Base-by-base conservation (phyloP, 2,888 invertebrate species). In the Ornithoptera priamus region DNA sequence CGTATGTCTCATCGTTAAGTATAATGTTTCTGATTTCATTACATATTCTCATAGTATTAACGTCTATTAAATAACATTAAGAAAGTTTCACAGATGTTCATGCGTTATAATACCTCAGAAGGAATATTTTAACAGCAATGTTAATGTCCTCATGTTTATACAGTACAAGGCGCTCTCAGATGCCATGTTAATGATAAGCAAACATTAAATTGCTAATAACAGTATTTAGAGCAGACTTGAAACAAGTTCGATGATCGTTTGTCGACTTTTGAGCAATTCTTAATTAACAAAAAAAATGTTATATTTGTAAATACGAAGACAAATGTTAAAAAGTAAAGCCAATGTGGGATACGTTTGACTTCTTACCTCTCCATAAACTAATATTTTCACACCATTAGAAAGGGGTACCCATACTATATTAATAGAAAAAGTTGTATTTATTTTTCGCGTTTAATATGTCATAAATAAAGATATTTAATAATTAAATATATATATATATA, bases 81-180 rank as follows among this genome's bases (percentile, higher is more conserved):
- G 18, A 53, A n/a, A 53, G 18, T 6, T 53, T n/a, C 15, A 12
- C 46, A 15, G 46, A 46, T 53, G 53, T n/a, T 53, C 7, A 53
- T 53, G 15, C 18, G 18, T 53, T 53, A n/a, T 53, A 53, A 53
- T 53, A 53, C 53, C 7, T 15, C 15, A 46, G 46, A 53, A n/a
- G 53, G n/a, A 18, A n/a, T 22, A 58, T 58, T 24, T 15, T 12
- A 10, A 58, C n/a, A 2, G 22, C 20, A 22, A 24, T 53, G 53
- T 53, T 53, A 53, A 53, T 53, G n/a, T n/a, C n/a, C 53, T 46
- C 18, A 53, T n/a, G n/a, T n/a, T 53, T n/a, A 53, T n/a, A 53
- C n/a, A n/a, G 53, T 53, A n/a, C n/a, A 53, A 53, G n/a, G 53
- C 53, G 18, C 18, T 53, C 53, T n/a, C 7, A n/a, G 53, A 53